Conservation (phyloP, 2,797 vertebrate genomes). For the Danio jaintianensis region DNA sequence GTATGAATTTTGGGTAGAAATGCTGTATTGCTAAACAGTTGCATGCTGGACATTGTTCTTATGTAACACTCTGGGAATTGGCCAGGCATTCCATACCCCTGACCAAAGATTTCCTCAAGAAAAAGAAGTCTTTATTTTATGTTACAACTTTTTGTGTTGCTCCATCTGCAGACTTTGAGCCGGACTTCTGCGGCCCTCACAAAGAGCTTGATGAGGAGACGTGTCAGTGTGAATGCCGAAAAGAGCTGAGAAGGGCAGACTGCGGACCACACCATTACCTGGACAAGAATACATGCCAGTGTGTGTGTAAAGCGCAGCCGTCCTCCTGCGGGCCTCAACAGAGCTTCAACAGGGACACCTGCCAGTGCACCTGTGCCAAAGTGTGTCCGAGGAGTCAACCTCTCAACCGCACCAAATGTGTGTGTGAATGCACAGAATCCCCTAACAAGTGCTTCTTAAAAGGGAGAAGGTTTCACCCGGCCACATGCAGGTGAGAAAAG, state of each 20-base stretch:
- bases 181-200: slow-evolving; percentile 86
- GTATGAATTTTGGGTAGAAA: slow-evolving; percentile 58
- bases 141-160: slow-evolving; percentile 4
- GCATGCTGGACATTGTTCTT: slow-evolving; percentile 45
- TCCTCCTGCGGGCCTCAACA: slow-evolving; percentile 81
- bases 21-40: slow-evolving; percentile 55
- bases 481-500: slow-evolving; percentile 90
- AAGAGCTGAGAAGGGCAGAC: slow-evolving; percentile 70
- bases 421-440: slow-evolving; percentile 92
- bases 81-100: slow-evolving; percentile 45
- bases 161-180: slow-evolving; percentile 75
- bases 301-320: slow-evolving; percentile 82
- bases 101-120: slow-evolving; percentile 20
- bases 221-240: slow-evolving; percentile 91
- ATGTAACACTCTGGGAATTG: slow-evolving; percentile 27
- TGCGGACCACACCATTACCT: slow-evolving; percentile 86
- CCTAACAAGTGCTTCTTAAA: slow-evolving; percentile 92
- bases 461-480: slow-evolving; percentile 89
- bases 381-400: slow-evolving; percentile 89
- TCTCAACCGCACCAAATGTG: slow-evolving; percentile 87
- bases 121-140: slow-evolving; percentile 31
- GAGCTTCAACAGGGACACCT: slow-evolving; percentile 87
- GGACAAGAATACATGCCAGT: slow-evolving; percentile 88
- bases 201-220: slow-evolving; percentile 92
- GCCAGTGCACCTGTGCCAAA: slow-evolving; percentile 88